Evolutionary conservation across 1,140 invertebrate genomes (phyloP).

Genomic region (Gerris buenoi): DNA sequence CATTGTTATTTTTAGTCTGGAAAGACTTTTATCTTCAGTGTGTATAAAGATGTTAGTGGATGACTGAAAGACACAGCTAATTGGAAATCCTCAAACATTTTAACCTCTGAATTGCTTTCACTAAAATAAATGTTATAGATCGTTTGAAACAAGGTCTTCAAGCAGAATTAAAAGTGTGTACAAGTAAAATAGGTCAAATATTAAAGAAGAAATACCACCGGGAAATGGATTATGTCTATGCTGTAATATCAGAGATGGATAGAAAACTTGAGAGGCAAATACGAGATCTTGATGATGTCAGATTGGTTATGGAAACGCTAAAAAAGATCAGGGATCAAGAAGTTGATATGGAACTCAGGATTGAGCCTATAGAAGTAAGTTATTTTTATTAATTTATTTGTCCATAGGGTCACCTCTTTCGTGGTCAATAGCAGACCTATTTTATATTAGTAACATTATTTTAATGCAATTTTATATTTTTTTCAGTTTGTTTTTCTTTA

Average conservation of each 20-base stretch:
- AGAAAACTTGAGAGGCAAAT: constrained; percentile 73
- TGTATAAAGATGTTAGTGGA: not conserved
- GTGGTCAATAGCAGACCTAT: not conserved
- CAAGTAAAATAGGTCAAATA: constrained; percentile 66
- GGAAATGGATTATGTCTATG: constrained; percentile 89
- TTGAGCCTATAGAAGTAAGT: constrained; percentile 87
- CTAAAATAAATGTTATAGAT: constrained; percentile 48
- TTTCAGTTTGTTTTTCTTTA: no score
- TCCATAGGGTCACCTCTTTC: not conserved
- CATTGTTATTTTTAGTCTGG: no score
- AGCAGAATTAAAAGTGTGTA: constrained; percentile 65
- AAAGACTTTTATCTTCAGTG: not conserved
- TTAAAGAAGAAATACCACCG: constrained; percentile 83
- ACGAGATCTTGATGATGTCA: constrained; percentile 80
- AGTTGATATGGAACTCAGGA: constrained; percentile 85
- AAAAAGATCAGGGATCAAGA: constrained; percentile 87
- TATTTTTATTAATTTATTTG: no score
- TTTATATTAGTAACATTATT: not conserved
- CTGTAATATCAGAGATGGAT: constrained; percentile 81
- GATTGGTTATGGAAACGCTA: constrained; percentile 81
- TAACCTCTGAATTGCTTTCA: not conserved
- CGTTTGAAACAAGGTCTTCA: constrained; percentile 71
- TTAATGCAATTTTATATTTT: no score
- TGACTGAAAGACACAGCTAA: not conserved
- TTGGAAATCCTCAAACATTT: not conserved